Conservation (phyloP, 2,113 vertebrate genomes). For the Rhinolophus ferrumequinum region DNA sequence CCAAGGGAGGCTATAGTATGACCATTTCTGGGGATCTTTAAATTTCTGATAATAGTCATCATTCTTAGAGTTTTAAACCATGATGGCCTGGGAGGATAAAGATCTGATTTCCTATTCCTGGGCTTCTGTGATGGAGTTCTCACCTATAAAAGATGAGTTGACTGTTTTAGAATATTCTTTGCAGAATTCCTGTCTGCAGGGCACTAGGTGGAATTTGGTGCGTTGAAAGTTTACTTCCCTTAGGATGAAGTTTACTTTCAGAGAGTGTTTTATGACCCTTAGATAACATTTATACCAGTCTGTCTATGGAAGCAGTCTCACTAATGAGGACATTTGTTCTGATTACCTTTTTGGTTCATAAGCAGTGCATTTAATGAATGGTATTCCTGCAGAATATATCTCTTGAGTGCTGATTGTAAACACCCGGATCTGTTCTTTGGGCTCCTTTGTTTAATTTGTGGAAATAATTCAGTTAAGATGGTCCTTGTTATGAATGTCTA, state of each 20-base stretch:
- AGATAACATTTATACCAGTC: not conserved
- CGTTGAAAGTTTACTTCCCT: constrained; percentile 63
- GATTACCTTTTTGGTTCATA: constrained; percentile 59
- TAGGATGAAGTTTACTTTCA: constrained; percentile 61
- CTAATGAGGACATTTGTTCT: constrained; percentile 58
- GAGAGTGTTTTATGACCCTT: constrained; percentile 57
- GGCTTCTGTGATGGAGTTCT: constrained; percentile 57
- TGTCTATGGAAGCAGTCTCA: not conserved
- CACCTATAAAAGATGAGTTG: constrained; percentile 73
- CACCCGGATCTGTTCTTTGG: constrained; percentile 48
- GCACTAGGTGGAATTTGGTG: constrained; percentile 64
- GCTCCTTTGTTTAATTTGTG: constrained; percentile 72
- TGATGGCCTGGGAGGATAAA: constrained; percentile 54
- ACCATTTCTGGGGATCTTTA: constrained; percentile 54
- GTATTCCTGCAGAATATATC: not conserved
- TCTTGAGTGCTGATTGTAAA: constrained; percentile 70
- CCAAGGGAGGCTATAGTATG: constrained; percentile 39
- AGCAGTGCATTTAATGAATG: constrained; percentile 49
- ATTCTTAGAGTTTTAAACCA: constrained; percentile 67
- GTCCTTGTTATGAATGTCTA: constrained; percentile 73
- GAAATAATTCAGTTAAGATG: constrained; percentile 69
- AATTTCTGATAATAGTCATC: constrained; percentile 68
- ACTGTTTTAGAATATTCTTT: constrained; percentile 47
- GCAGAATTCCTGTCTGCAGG: constrained; percentile 65
- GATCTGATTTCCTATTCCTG: not conserved